Conservation (phyloP, 2,797 vertebrate genomes). For the Xiphophorus birchmanni region DNA sequence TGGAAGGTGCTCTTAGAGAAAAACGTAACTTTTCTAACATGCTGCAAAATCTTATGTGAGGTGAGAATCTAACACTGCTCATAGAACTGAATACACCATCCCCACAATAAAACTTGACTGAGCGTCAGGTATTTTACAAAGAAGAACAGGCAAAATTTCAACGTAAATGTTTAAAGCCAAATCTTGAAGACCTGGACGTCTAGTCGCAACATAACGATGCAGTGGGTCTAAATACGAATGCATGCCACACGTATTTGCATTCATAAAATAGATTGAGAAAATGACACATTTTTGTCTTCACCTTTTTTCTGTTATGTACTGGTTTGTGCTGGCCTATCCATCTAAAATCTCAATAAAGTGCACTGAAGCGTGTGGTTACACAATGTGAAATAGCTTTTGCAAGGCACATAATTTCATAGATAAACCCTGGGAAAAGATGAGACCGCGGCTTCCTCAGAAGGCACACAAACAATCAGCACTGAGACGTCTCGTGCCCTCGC, state of each 20-base stretch:
- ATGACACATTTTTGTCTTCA: neutral
- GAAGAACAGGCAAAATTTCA: neutral
- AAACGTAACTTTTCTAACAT: neutral
- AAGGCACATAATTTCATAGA: neutral
- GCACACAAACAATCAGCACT: conserved; percentile 49
- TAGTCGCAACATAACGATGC: neutral
- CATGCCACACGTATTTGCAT: neutral
- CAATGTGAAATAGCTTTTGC: neutral
- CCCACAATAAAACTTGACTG: neutral
- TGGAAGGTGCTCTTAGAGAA: neutral
- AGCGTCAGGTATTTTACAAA: neutral
- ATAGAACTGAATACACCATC: neutral
- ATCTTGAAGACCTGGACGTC: neutral
- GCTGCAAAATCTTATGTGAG: neutral
- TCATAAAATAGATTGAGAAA: neutral
- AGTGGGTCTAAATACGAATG: neutral
- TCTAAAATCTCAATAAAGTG: neutral
- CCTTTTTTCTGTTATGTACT: neutral
- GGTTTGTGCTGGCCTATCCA: neutral
- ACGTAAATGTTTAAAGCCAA: neutral
- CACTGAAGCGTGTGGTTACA: neutral
- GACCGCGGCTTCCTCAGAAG: conserved; percentile 52
- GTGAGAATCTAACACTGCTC: neutral
- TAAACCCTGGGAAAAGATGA: conserved; percentile 44
- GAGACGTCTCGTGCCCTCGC: conserved; percentile 62